Evolutionary conservation across 2,113 vertebrate species (phyloP).

Genomic region (Loxodonta africana): DNA sequence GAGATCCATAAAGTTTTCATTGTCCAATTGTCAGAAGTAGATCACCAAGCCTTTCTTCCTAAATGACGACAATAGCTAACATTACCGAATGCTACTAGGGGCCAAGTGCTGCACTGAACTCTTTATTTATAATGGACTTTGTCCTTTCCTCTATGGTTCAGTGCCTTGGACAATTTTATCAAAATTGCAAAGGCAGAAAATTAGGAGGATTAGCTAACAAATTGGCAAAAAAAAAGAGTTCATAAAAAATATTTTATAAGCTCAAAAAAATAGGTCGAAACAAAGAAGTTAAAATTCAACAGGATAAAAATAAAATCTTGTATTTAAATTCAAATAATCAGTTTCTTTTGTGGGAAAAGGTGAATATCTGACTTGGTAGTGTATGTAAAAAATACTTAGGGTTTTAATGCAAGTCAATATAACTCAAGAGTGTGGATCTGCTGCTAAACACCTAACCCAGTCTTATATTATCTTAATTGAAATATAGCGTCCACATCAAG

Average conservation of each 20-base stretch:
- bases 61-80: not conserved
- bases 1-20: not conserved
- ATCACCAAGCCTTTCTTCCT: not conserved
- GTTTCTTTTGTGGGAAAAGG: not conserved
- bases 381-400: not conserved
- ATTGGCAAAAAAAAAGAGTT: not conserved
- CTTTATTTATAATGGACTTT: not conserved
- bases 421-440: not conserved
- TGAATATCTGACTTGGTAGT: not conserved
- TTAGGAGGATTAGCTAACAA: not conserved
- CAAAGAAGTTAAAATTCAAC: conserved; percentile 20
- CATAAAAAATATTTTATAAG: not conserved
- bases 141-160: not conserved
- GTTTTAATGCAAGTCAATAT: conserved; percentile 1
- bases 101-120: not conserved
- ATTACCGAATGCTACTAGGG: not conserved
- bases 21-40: not conserved
- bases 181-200: not conserved
- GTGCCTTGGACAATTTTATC: not conserved
- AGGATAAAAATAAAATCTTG: conserved; percentile 3
- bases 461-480: not conserved
- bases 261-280: not conserved
- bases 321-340: conserved; percentile 20
- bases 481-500: not conserved
- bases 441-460: not conserved